Evolutionary conservation across 2,888 invertebrate species (phyloP).

Genomic region (Himalopsyche tibetana): DNA sequence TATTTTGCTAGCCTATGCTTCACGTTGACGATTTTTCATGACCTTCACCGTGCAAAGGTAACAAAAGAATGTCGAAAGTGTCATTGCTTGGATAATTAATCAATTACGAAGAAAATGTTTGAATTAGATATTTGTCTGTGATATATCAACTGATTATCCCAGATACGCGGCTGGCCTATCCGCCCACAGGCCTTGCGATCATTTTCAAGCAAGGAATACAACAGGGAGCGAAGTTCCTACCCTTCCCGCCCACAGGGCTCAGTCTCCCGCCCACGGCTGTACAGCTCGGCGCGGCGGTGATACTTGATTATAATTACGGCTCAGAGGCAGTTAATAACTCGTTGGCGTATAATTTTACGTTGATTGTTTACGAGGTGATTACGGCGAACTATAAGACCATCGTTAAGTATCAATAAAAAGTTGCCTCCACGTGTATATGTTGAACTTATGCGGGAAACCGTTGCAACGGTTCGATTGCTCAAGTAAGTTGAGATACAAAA

Average conservation of each 20-base stretch:
- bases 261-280: slow-evolving; percentile 36
- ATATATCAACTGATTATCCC: background rate
- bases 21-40: no score
- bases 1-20: no score
- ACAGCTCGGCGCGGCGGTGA: slow-evolving; percentile 28
- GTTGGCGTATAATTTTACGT: slow-evolving; percentile 66
- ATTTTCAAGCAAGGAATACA: slow-evolving; percentile 40
- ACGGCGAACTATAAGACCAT: slow-evolving; percentile 61
- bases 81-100: no score
- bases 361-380: slow-evolving; percentile 66
- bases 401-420: slow-evolving; percentile 62
- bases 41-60: no score
- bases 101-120: no score
- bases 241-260: slow-evolving; percentile 12
- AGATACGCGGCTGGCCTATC: slow-evolving; percentile 32
- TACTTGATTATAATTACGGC: slow-evolving; percentile 66
- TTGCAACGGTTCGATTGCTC: slow-evolving; percentile 6
- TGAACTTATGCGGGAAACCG: background rate
- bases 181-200: slow-evolving; percentile 27
- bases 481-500: slow-evolving; percentile 6
- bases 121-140: no score
- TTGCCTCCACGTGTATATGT: slow-evolving; percentile 33
- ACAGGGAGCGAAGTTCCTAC: slow-evolving; percentile 37
- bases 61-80: no score
- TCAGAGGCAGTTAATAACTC: slow-evolving; percentile 64